Conservation (phyloP, 37 sponge, comb jelly and placozoan genomes). For the Beroe forskalii region DNA sequence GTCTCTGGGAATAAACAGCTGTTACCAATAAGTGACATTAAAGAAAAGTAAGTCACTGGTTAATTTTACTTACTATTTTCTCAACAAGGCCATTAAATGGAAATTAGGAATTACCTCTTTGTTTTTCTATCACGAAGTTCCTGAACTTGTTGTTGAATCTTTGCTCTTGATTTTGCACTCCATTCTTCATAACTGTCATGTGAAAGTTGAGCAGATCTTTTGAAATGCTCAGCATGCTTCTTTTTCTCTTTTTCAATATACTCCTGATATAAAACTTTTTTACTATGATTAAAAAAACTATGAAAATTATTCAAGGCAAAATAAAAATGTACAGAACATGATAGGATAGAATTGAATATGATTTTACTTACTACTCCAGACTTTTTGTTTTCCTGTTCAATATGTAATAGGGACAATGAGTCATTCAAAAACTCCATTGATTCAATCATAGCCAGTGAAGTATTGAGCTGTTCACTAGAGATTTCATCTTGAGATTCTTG, state of each 20-base stretch:
- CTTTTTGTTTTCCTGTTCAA: constrained; percentile 37
- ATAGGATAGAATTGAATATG: too few species aligned
- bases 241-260: neutral
- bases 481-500: too few species aligned
- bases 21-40: neutral
- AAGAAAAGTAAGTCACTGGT: too few species aligned
- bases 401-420: neutral
- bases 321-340: too few species aligned
- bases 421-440: constrained; percentile 33
- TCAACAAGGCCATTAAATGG: neutral
- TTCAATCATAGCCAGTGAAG: constrained; percentile 27
- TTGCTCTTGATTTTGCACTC: neutral
- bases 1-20: neutral
- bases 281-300: too few species aligned
- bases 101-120: neutral
- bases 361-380: neutral
- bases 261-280: neutral
- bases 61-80: too few species aligned
- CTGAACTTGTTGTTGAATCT: constrained; percentile 7
- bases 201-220: constrained; percentile 40
- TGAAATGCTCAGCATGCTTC: constrained; percentile 19
- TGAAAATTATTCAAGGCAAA: too few species aligned
- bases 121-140: neutral
- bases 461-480: neutral
- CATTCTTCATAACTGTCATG: constrained; percentile 50